Conservation (phyloP, 2,888 invertebrate genomes). For the Lydus trimaculatus region DNA sequence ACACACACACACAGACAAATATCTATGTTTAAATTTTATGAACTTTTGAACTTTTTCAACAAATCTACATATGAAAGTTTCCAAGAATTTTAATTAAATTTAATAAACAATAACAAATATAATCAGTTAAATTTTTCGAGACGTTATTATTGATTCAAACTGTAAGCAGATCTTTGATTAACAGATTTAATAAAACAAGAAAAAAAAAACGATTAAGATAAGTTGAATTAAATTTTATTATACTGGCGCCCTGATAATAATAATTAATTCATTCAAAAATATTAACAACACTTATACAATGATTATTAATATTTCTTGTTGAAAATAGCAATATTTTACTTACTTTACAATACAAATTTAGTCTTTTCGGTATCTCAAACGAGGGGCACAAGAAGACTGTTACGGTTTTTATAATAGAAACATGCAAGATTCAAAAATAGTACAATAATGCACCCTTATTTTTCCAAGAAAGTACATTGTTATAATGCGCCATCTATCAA, state of each 20-base stretch:
- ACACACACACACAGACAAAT: not conserved
- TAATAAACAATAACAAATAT: not conserved
- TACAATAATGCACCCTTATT: not conserved
- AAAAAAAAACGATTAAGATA: not conserved
- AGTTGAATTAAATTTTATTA: not conserved
- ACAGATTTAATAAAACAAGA: not conserved
- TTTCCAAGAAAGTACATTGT: not conserved
- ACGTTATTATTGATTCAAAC: not conserved
- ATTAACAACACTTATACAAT: slow-evolving; percentile 9
- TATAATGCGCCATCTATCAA: not conserved
- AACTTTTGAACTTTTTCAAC: slow-evolving; percentile 2
- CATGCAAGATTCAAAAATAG: slow-evolving; percentile 31
- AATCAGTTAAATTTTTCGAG: not conserved
- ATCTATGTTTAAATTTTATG: not conserved
- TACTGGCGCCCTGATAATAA: not conserved
- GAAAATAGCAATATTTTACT: too few relatives aligned
- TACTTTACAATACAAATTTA: not conserved
- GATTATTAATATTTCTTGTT: too few relatives aligned
- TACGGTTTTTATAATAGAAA: not conserved
- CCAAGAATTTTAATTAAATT: not conserved
- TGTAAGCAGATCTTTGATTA: not conserved
- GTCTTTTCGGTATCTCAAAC: slow-evolving; percentile 21
- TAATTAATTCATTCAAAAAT: not conserved
- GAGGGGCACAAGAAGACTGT: slow-evolving; percentile 34
- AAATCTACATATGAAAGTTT: not conserved